Percentiles rank a stretch among this genome's conserved stretches.
Evolutionary conservation across 2,797 vertebrate species (phyloP).

Genomic region (Lepilemur ruficaudatus): DNA sequence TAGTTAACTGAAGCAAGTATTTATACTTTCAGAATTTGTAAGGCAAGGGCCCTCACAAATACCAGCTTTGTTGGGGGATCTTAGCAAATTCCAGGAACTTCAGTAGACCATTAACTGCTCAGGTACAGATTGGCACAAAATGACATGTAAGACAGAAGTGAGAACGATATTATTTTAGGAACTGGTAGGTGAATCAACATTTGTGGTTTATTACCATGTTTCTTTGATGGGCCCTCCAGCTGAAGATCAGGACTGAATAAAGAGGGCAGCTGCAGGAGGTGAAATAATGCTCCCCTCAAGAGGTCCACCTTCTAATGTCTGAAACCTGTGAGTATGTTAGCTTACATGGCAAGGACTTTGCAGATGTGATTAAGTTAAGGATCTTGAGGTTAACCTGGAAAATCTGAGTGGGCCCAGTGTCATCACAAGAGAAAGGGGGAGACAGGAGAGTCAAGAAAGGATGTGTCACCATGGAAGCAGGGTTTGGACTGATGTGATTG

Average conservation of each 20-base stretch:
- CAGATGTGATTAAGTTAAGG: not conserved
- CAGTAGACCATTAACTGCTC: not conserved
- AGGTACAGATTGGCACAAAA: not conserved
- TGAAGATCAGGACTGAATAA: not conserved
- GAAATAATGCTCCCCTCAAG: not conserved
- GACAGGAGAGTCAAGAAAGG: not conserved
- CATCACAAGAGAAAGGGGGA: not conserved
- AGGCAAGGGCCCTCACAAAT: not conserved
- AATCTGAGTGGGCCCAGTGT: not conserved
- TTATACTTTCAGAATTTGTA: not conserved
- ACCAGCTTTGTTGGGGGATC: not conserved
- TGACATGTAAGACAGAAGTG: not conserved
- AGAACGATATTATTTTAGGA: not conserved
- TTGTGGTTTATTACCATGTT: not conserved
- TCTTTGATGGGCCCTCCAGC: not conserved
- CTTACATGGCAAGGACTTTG: not conserved
- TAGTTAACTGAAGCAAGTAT: not conserved
- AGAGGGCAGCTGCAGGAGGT: not conserved
- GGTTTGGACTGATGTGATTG: not conserved
- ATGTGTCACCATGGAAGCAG: not conserved
- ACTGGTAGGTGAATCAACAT: not conserved
- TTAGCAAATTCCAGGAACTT: not conserved
- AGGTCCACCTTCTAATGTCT: not conserved
- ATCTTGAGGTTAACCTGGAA: not conserved
- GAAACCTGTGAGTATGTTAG: not conserved